Percentiles rank a stretch among this genome's conserved stretches.
phyloP scores from a whole-genome alignment of 2,113 vertebrate species.

The Dipodomys spectabilis region DNA sequence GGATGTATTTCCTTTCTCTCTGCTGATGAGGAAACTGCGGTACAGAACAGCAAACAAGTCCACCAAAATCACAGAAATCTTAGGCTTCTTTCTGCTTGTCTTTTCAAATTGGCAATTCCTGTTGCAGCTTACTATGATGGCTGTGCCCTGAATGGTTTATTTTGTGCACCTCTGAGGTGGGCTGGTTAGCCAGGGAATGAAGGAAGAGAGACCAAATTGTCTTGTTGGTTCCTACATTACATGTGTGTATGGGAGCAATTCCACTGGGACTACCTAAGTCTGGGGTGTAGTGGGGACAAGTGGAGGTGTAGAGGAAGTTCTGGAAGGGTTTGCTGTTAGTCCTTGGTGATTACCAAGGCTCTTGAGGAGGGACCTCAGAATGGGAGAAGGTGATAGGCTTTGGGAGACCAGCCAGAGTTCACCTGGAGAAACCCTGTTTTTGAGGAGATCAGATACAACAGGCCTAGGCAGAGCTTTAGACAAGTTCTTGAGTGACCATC shows the following conservation, averaged over 20 bases:
- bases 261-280: no score
- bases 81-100: not conserved
- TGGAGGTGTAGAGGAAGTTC: not conserved
- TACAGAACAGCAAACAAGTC: not conserved
- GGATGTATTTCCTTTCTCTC: not conserved
- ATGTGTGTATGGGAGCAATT: not conserved
- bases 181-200: not conserved
- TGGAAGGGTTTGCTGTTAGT: not conserved
- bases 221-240: not conserved
- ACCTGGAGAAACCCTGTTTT: not conserved
- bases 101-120: not conserved
- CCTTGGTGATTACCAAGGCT: not conserved
- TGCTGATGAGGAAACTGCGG: not conserved
- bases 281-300: not conserved
- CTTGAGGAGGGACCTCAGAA: not conserved
- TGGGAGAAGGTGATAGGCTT: not conserved
- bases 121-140: not conserved
- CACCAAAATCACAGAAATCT: not conserved
- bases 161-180: not conserved
- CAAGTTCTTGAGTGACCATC: not conserved
- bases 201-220: not conserved
- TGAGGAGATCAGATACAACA: not conserved
- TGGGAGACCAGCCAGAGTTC: not conserved
- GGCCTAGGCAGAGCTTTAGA: not conserved
- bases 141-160: no score